Percentiles rank a stretch among this genome's conserved stretches.
Conservation (phyloP, 2,113 vertebrate genomes). For the Trogon surrucura region DNA sequence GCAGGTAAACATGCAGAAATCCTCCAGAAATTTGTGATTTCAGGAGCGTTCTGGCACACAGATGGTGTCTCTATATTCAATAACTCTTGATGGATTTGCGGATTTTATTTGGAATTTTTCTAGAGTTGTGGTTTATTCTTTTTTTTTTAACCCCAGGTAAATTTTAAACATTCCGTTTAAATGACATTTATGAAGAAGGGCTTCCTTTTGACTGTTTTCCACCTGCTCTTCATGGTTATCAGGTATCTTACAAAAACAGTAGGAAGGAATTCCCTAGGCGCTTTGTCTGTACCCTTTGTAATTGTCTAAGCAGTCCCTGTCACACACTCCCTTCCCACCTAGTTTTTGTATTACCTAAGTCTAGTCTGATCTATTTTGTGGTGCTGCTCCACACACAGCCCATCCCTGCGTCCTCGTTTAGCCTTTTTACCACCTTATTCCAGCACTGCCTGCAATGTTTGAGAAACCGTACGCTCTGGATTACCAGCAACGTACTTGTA, state of each 20-base stretch:
- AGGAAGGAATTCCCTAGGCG: neutral
- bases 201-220: neutral
- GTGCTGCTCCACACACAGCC: neutral
- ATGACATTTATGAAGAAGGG: neutral
- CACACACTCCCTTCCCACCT: neutral
- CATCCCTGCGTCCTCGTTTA: neutral
- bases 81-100: neutral
- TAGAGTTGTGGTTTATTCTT: neutral
- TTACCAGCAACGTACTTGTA: neutral
- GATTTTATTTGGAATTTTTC: neutral
- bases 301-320: neutral
- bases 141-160: neutral
- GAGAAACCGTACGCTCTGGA: neutral
- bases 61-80: neutral
- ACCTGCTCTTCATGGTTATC: neutral
- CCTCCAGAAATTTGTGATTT: neutral
- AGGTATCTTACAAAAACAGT: neutral
- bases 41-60: neutral
- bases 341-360: neutral
- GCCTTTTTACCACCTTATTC: neutral
- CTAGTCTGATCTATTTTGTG: neutral
- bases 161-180: neutral
- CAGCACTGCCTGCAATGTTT: neutral
- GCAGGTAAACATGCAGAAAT: neutral
- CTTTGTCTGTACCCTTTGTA: neutral